Percentiles rank a stretch among this genome's conserved stretches.
These are phyloP conservation scores for Denticeps clupeoides DNA, from an alignment of 2,797 vertebrate genomes.

Conservation along the genomic window DNA sequence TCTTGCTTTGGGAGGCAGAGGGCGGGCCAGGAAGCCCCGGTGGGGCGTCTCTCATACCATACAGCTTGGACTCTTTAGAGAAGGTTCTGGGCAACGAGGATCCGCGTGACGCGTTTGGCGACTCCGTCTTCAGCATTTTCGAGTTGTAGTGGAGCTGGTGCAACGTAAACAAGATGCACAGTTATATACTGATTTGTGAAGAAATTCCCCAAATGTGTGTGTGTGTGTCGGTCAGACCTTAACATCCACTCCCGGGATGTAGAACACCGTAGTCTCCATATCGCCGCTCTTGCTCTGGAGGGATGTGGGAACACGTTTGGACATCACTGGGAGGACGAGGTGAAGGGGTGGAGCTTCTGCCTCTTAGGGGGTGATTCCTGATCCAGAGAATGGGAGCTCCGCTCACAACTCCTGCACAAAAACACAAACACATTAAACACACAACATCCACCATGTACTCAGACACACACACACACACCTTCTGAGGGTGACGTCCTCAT, in stretches of 20 bases:
- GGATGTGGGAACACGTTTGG: conserved; percentile 88
- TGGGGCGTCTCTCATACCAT: conserved; percentile 86
- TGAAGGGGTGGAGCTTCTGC: conserved; percentile 87
- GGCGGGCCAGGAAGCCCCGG: conserved; percentile 61
- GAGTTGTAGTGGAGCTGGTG: conserved; percentile 95
- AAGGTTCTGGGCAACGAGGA: conserved; percentile 91
- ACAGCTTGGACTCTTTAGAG: conserved; percentile 98
- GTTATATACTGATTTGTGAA: too few relatives aligned
- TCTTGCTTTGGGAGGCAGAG: conserved; percentile 78
- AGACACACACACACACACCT: conserved; percentile 44
- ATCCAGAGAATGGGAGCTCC: conserved; percentile 85
- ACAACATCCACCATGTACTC: background rate
- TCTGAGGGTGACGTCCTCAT: conserved; percentile 77
- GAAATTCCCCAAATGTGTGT: background rate
- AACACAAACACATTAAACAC: background rate
- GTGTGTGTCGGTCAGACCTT: conserved; percentile 63
- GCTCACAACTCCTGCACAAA: conserved; percentile 78
- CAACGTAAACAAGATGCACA: conserved; percentile 11
- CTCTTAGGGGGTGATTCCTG: conserved; percentile 96
- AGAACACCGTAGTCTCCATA: conserved; percentile 93
- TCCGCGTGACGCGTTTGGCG: conserved; percentile 85
- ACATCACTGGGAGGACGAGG: conserved; percentile 80
- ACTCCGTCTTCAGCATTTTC: conserved; percentile 93
- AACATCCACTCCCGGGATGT: conserved; percentile 97
- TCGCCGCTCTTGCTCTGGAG: conserved; percentile 89